Evolutionary conservation across 2,888 invertebrate genomes (phyloP), one percentile per base, ranked within the genome.

Genomic region (Cabera pusaria): DNA sequence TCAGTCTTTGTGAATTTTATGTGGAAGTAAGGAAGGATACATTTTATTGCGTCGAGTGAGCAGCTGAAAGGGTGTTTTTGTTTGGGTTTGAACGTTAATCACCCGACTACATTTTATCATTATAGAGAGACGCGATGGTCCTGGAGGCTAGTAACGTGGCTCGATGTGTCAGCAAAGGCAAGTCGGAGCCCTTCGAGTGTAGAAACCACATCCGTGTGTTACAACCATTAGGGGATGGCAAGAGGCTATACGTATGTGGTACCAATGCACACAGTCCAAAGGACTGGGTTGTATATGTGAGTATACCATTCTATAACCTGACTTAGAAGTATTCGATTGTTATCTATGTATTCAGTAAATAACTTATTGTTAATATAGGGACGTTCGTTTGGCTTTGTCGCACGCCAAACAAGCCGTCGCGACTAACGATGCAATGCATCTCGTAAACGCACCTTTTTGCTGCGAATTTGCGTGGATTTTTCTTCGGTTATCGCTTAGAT

Each of bases 201-300:
- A 83, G 91, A 46, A 92, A 92, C 72, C 92, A 92, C 73, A 89
- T 92, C 35, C 82, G 92, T 33, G 92, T 92, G 43, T 80, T 92
- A 58, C 92, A 92, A 62, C 91, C 92, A n/a, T 77, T 92, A 37
- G 91, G 91, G n/a, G 91, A 92, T 59, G 91, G 90, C 16, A 86
- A 90, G 53, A 75, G 91, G 31, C 79, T 92, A 27, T 92, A 92
- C 58, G 87, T 92, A 45, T 92, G 92, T 62, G 92, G 92, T 17
- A 92, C 92, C 23, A 92, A 92, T 64, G 92, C 92, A 20, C 92
- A 92, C 69, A 90, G 90, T 56, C 92, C 92, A 5, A 91, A 91
- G 67, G 92, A 92, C 64, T 91, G 90, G 90, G 90, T 92, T 41
- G 88, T 92, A 27, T 91, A 92, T 70, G 91, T 92, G 64, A 91